Conservation (phyloP, 1,140 invertebrate species). For the Cylas formicarius region DNA sequence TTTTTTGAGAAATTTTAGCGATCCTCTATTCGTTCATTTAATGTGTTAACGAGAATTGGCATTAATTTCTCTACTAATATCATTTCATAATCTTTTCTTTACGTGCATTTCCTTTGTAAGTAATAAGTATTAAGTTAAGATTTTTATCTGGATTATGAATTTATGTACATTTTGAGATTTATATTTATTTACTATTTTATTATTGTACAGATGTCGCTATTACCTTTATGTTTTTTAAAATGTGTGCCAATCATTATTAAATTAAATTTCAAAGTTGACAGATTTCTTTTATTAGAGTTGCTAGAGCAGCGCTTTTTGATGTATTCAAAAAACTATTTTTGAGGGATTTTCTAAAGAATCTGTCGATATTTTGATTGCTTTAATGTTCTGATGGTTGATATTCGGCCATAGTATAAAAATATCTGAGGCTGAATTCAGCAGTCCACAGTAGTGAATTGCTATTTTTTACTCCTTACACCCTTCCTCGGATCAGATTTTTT, state of each 20-base stretch:
- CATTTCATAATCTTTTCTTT: slow-evolving; percentile 1
- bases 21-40: background rate
- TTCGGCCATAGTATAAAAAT: no score
- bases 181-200: slow-evolving; percentile 32
- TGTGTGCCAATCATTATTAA: slow-evolving; percentile 41
- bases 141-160: slow-evolving; percentile 8
- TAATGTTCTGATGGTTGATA: no score
- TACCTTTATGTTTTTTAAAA: slow-evolving; percentile 38
- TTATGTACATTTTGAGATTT: slow-evolving; percentile 28
- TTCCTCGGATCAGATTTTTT: no score
- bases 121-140: slow-evolving; percentile 7
- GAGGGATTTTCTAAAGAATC: no score
- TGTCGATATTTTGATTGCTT: no score
- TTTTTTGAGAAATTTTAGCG: background rate
- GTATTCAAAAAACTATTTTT: no score
- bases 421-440: no score
- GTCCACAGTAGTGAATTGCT: no score
- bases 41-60: slow-evolving; percentile 1
- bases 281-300: no score
- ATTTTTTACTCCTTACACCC: no score
- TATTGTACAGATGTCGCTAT: slow-evolving; percentile 37
- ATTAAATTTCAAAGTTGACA: no score
- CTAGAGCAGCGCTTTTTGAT: no score
- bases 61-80: background rate
- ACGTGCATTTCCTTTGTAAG: slow-evolving; percentile 8